phyloP scores from a whole-genome alignment of 2,888 invertebrate genomes.

The Machimus atricapillus region DNA sequence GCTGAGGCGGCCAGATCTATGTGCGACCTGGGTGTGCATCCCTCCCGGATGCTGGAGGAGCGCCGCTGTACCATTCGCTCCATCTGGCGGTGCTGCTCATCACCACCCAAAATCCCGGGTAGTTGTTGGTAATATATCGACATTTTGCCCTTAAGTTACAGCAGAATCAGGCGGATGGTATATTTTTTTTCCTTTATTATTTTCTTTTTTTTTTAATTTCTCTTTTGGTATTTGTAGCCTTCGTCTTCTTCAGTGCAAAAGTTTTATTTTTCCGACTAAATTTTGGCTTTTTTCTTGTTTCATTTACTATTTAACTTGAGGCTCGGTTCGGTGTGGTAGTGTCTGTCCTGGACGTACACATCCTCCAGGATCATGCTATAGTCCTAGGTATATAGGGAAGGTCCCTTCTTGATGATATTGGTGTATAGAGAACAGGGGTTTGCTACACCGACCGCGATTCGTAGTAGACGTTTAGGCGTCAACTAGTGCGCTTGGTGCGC shows the following conservation, averaged over 20 bases:
- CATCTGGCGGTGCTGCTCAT: not conserved
- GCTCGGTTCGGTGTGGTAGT: slow-evolving; percentile 45
- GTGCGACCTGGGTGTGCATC: not conserved
- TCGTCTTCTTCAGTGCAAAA: slow-evolving; percentile 17
- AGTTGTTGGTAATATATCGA: slow-evolving; percentile 33
- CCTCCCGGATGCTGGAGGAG: not conserved
- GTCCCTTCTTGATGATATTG: slow-evolving; percentile 34
- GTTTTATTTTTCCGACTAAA: slow-evolving; percentile 36
- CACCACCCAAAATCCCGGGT: slow-evolving; percentile 30
- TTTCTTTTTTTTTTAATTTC: slow-evolving; percentile 2
- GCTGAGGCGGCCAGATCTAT: not conserved
- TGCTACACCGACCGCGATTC: slow-evolving; percentile 63
- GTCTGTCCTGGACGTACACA: slow-evolving; percentile 34
- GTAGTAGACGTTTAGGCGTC: slow-evolving; percentile 65
- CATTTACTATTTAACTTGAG: slow-evolving; percentile 40
- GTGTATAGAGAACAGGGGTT: slow-evolving; percentile 59
- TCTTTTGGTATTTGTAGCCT: slow-evolving; percentile 10
- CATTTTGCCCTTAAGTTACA: slow-evolving; percentile 34
- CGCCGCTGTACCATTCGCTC: not conserved
- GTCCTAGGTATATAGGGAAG: slow-evolving; percentile 5
- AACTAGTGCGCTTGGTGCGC: slow-evolving; percentile 65
- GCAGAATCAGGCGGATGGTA: not conserved
- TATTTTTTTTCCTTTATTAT: not conserved
- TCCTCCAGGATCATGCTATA: not conserved
- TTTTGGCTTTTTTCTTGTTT: slow-evolving; percentile 15